Conservation (phyloP, 2,113 vertebrate species). For the Ivindomyrus marchei region DNA sequence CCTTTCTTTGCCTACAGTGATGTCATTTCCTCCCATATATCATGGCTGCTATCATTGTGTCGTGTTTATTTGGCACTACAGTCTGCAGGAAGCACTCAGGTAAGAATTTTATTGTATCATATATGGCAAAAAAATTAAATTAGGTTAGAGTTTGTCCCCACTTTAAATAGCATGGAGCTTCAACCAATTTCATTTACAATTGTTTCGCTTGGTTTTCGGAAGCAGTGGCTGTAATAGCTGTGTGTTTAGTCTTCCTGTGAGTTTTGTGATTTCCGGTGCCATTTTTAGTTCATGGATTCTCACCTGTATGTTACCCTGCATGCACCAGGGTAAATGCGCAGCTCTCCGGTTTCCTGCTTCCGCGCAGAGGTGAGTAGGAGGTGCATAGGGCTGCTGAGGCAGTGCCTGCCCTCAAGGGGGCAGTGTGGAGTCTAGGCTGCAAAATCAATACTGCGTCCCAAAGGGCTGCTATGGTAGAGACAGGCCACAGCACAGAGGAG, state of each 20-base stretch:
- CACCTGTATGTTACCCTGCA: background rate
- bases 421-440: background rate
- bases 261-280: background rate
- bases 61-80: background rate
- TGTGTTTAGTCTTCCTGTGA: background rate
- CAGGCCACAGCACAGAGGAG: background rate
- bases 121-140: background rate
- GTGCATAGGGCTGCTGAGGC: background rate
- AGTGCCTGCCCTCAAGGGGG: background rate
- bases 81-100: background rate
- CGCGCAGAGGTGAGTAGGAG: background rate
- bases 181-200: background rate
- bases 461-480: background rate
- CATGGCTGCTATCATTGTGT: background rate
- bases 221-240: background rate
- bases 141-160: background rate
- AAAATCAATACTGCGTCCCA: background rate
- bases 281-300: too few relatives aligned
- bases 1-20: background rate
- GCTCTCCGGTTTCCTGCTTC: background rate
- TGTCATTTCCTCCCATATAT: background rate
- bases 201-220: background rate
- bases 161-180: background rate
- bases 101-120: background rate
- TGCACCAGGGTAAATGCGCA: background rate